Percentiles rank a stretch among this genome's conserved stretches.
phyloP scores from a whole-genome alignment of 2,113 vertebrate species.

The Mystacornis crossleyi region DNA sequence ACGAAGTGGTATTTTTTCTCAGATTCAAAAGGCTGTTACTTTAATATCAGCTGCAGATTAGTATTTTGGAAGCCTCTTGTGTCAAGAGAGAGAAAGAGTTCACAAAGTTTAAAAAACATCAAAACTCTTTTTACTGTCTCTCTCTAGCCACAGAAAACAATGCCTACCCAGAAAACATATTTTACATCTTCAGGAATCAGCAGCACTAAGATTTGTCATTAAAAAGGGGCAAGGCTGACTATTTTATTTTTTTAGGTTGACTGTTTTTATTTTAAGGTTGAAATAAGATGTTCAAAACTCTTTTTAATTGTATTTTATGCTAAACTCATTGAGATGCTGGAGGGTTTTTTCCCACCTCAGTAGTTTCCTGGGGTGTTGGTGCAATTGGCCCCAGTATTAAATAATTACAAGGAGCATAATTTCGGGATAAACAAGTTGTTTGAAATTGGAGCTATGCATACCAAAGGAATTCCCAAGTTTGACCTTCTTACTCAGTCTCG shows the following conservation, averaged over 20 bases:
- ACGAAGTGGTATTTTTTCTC: neutral
- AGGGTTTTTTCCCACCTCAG: neutral
- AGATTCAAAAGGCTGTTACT: slow-evolving; percentile 34
- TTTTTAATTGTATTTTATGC: neutral
- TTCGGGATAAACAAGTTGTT: slow-evolving; percentile 16
- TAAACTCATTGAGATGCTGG: neutral
- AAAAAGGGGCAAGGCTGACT: neutral
- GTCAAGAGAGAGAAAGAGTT: neutral
- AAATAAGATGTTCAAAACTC: neutral
- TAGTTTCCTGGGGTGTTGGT: slow-evolving; percentile 17
- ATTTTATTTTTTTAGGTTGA: neutral
- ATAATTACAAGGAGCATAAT: slow-evolving; percentile 47
- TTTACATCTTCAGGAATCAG: neutral
- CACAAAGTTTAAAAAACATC: neutral
- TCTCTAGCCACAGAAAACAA: neutral
- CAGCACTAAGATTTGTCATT: neutral
- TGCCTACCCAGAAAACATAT: neutral
- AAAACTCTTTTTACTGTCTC: neutral
- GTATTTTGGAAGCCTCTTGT: neutral
- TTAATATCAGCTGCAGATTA: slow-evolving; percentile 27
- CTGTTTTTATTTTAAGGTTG: neutral
- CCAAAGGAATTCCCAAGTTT: slow-evolving; percentile 17
- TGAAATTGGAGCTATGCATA: slow-evolving; percentile 27
- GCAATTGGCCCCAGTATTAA: slow-evolving; percentile 11
- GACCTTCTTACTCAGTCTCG: neutral